Evolutionary conservation across 2,113 vertebrate species (phyloP).

Genomic region (Notothenia rossii): DNA sequence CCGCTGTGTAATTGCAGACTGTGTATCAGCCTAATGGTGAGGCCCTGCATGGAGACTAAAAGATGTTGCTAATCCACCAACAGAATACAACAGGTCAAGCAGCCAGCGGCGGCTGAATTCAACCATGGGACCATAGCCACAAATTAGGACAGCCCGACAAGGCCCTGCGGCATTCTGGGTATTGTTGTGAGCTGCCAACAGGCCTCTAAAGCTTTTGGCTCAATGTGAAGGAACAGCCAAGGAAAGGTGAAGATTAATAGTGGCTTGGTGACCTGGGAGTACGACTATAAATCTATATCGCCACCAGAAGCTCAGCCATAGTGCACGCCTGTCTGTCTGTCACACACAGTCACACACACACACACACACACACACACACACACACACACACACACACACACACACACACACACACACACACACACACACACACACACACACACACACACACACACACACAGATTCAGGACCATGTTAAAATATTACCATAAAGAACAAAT

Average conservation of each 20-base stretch:
- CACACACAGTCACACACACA: conserved; percentile 10
- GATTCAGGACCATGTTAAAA: not conserved
- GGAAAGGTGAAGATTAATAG: conserved; percentile 81
- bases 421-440: conserved; percentile 12
- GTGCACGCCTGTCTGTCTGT: conserved; percentile 7
- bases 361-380: too few species aligned
- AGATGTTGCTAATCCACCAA: conserved; percentile 80
- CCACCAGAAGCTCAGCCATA: conserved; percentile 32
- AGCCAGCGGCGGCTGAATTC: conserved; percentile 75
- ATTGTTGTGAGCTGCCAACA: conserved; percentile 76
- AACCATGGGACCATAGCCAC: conserved; percentile 76
- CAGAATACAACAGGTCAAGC: conserved; percentile 79
- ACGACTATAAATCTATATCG: conserved; percentile 65
- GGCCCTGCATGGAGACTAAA: conserved; percentile 61
- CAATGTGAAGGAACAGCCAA: conserved; percentile 65
- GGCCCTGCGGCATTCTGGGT: conserved; percentile 74
- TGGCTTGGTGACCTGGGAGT: conserved; percentile 69
- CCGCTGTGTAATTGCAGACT: conserved; percentile 73
- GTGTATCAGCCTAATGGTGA: conserved; percentile 53
- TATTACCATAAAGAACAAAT: not conserved
- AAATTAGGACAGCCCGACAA: conserved; percentile 82
- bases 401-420: conserved; percentile 13
- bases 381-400: conserved; percentile 11
- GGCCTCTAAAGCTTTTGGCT: conserved; percentile 63
- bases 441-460: conserved; percentile 26